Base-by-base conservation (phyloP, 2,113 vertebrate genomes). In the Fukomys damarensis region DNA sequence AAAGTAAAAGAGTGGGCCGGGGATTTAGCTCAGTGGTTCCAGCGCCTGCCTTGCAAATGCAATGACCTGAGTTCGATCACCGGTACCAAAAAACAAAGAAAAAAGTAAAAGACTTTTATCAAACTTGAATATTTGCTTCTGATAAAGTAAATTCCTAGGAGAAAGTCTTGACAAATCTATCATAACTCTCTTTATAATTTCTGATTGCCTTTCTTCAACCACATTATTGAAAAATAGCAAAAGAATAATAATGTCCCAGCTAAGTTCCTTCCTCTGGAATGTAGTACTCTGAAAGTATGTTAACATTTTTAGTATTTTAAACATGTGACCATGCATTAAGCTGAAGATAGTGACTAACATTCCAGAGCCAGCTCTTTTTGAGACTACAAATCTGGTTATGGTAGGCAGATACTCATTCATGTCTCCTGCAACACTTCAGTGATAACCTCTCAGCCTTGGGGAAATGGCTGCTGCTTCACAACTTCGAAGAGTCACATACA, bases 131-230 rank as follows among this genome's bases (percentile, higher is more conserved):
- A 38, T 49, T 80, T 59, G 43, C 65, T 94, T 79, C n/a, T 96
- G 49, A 56, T 63, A 84, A 92, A 77, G 63, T 30, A 82, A 89
- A 93, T 5, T 22, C 80, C 43, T 20, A 14, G 2, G 26, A 54
- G 17, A n/a, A 17, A 56, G 46, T 77, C 12, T 61, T 72, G 58
- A 66, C 32, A 91, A 59, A 82, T 66, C 0, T 59, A 81, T 89
- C 82, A 96, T 49, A 20, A 41, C 30, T 61, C 35, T 26, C 77
- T 61, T 74, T 20, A 52, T 63, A 83, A 83, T 86, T 24, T 82
- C 54, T 83, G 86, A 91, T 59, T 77, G 32, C n/a, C 66, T 79
- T 92, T 92, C 86, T 96, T 77, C 80, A 24, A 94, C 56, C 65
- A 86, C 2, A 8, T 52, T 82, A 96, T 79, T 79, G 46, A 35